These are phyloP conservation scores for Sarcophaga caerulescens DNA, from an alignment of 2,888 invertebrate genomes.

Conservation along the genomic window DNA sequence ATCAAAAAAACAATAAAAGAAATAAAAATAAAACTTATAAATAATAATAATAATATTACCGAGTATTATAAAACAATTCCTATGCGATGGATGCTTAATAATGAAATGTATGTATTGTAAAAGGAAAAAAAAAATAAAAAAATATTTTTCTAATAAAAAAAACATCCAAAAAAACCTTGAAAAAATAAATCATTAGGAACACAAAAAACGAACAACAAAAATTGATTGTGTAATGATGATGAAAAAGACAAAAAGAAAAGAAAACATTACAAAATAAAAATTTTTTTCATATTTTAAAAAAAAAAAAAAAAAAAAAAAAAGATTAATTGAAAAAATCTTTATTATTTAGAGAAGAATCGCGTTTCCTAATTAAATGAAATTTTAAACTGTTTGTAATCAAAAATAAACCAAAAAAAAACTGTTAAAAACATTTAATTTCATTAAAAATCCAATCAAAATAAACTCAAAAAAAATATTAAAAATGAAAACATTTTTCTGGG, in stretches of 20 bases:
- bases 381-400: background rate
- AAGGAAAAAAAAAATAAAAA: slow-evolving; percentile 23
- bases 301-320: background rate
- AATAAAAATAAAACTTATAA: slow-evolving; percentile 14
- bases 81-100: slow-evolving; percentile 7
- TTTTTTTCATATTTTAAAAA: background rate
- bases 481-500: slow-evolving; percentile 34
- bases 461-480: no score
- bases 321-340: background rate
- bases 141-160: slow-evolving; percentile 11
- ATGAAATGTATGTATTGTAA: slow-evolving; percentile 25
- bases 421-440: background rate
- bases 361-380: background rate
- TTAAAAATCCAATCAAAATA: background rate
- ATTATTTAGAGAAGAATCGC: background rate
- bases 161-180: background rate
- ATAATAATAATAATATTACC: background rate
- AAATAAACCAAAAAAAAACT: background rate
- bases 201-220: background rate
- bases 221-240: slow-evolving; percentile 38
- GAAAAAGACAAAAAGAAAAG: slow-evolving; percentile 21
- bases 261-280: slow-evolving; percentile 13
- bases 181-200: slow-evolving; percentile 4
- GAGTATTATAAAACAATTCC: background rate
- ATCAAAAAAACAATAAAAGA: background rate